These are phyloP conservation scores for Mesoligia furuncula DNA, from an alignment of 2,888 invertebrate genomes.

Conservation along the genomic window DNA sequence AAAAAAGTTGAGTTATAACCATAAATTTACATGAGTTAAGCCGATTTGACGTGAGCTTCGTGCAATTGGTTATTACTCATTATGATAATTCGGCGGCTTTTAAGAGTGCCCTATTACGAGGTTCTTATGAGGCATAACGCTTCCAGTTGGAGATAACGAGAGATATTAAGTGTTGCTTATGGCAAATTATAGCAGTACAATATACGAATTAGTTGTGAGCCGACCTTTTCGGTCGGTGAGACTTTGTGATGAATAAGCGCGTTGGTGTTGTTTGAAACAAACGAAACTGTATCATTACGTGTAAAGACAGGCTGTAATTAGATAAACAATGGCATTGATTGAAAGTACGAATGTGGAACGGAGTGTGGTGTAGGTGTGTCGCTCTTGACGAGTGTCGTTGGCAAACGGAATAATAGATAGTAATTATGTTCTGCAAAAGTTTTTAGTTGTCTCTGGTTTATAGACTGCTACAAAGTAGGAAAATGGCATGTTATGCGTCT, in stretches of 20 bases:
- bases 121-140: constrained; percentile 69
- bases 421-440: constrained; percentile 60
- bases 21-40: constrained; percentile 82
- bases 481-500: constrained; percentile 45
- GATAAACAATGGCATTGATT: constrained; percentile 84
- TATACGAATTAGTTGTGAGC: constrained; percentile 69
- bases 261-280: constrained; percentile 74
- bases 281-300: constrained; percentile 74
- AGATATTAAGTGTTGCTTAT: constrained; percentile 74
- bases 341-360: constrained; percentile 75
- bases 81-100: constrained; percentile 84
- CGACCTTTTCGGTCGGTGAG: constrained; percentile 63
- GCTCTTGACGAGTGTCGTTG: constrained; percentile 56
- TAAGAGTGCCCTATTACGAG: constrained; percentile 75
- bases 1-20: constrained; percentile 77
- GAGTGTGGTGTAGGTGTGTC: constrained; percentile 75
- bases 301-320: constrained; percentile 80
- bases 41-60: constrained; percentile 86
- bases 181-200: constrained; percentile 75
- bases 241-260: constrained; percentile 73
- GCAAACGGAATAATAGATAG: constrained; percentile 60
- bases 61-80: constrained; percentile 87
- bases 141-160: constrained; percentile 76
- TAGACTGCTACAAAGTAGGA: constrained; percentile 56
- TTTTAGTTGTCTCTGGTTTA: constrained; percentile 52